These are phyloP conservation scores for Plagodis dolabraria DNA, from an alignment of 2,888 invertebrate species.

Conservation along the genomic window DNA sequence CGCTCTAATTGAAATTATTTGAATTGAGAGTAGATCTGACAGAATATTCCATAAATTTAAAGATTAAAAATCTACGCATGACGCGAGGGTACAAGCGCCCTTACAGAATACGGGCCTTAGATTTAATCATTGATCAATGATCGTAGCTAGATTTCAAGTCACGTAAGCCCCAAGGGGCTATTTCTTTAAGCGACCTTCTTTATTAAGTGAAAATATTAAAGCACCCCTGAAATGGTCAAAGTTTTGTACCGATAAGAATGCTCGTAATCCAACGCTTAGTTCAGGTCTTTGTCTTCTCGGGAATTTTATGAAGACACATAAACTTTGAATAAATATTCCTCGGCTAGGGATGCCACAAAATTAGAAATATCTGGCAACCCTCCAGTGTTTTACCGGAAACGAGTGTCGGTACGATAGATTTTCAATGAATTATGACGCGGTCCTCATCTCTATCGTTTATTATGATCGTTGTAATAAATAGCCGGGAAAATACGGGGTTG, in stretches of 20 bases:
- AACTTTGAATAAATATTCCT: conserved; percentile 35
- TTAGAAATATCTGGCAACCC: conserved; percentile 31
- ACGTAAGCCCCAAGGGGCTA: no score
- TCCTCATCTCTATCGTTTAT: conserved; percentile 20
- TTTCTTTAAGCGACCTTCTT: conserved; percentile 7
- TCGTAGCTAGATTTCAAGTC: no score
- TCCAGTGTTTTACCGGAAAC: conserved; percentile 29
- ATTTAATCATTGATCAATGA: no score
- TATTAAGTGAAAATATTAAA: conserved; percentile 22
- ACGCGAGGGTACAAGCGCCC: no score
- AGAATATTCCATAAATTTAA: no score
- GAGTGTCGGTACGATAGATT: conserved; percentile 27
- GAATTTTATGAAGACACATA: conserved; percentile 26
- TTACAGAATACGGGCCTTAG: no score
- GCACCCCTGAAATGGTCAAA: conserved; percentile 10
- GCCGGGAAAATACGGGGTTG: conserved; percentile 14
- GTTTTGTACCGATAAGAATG: conserved; percentile 23
- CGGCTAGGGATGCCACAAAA: conserved; percentile 22
- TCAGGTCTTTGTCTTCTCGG: conserved; percentile 24
- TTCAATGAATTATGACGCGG: conserved; percentile 20
- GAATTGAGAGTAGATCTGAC: no score
- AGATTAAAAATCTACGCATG: no score
- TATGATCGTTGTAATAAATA: conserved; percentile 22
- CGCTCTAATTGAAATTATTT: no score
- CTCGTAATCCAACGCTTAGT: conserved; percentile 30